phyloP scores from a whole-genome alignment of 1,140 invertebrate species.

The Zaprionus africanus region DNA sequence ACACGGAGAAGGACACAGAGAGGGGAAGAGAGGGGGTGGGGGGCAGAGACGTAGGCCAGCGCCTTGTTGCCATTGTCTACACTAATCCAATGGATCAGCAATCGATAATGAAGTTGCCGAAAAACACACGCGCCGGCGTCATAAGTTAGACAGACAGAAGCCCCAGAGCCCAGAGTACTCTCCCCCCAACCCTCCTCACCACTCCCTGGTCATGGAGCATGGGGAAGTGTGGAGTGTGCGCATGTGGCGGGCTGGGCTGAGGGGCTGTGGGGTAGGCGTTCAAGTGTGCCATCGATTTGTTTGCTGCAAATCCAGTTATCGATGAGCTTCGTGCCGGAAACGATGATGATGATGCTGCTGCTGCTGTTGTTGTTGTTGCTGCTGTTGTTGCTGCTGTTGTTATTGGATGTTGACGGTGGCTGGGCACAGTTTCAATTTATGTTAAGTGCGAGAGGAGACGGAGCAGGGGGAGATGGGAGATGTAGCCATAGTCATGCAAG shows the following conservation, averaged over 20 bases:
- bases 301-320: constrained; percentile 79
- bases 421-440: constrained; percentile 75
- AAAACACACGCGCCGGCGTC: constrained; percentile 77
- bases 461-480: not conserved
- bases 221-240: too few species aligned
- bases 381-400: constrained; percentile 21
- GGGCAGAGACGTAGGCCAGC: constrained; percentile 26
- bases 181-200: too few species aligned
- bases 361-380: constrained; percentile 13
- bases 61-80: constrained; percentile 65
- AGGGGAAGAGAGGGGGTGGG: too few species aligned
- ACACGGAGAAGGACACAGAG: not conserved
- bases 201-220: too few species aligned
- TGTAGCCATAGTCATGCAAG: not conserved
- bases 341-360: constrained; percentile 29
- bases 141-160: constrained; percentile 59
- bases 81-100: constrained; percentile 78
- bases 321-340: constrained; percentile 51
- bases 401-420: constrained; percentile 29
- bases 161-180: not conserved
- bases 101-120: constrained; percentile 81
- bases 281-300: constrained; percentile 66
- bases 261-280: constrained; percentile 10
- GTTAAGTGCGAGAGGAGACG: constrained; percentile 51
- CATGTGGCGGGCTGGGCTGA: too few species aligned